A percentile compares a stretch with the other conserved stretches of the same genome.
These are phyloP conservation scores for Gavia stellata DNA, from an alignment of 2,113 vertebrate genomes.

Conservation along the genomic window DNA sequence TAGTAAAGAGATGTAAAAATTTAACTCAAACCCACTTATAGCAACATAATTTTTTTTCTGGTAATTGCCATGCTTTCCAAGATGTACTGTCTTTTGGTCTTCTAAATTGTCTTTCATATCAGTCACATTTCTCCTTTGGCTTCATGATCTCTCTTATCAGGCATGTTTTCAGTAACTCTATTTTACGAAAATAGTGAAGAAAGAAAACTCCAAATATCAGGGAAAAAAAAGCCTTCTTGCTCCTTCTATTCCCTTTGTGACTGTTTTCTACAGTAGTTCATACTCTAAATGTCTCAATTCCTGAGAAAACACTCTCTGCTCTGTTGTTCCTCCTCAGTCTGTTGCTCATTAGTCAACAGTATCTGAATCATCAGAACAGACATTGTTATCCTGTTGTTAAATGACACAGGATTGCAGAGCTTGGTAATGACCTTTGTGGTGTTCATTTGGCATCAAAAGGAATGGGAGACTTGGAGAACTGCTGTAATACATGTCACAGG, in stretches of 20 bases:
- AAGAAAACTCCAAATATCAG: not conserved
- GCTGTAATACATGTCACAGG: not conserved
- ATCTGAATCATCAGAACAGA: not conserved
- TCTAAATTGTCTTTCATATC: not conserved
- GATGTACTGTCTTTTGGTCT: not conserved
- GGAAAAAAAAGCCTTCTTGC: not conserved
- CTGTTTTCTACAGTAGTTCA: not conserved
- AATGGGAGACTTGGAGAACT: not conserved
- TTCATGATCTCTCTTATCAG: not conserved
- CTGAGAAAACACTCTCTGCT: not conserved
- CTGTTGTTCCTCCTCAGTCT: not conserved
- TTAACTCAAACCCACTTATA: not conserved
- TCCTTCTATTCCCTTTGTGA: not conserved
- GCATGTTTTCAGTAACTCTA: not conserved
- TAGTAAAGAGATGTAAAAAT: not conserved
- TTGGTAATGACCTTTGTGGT: not conserved
- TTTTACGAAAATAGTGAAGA: not conserved
- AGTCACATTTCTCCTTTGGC: not conserved
- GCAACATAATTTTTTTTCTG: not conserved
- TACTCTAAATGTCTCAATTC: not conserved
- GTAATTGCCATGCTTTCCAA: not conserved
- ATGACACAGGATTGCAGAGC: not conserved
- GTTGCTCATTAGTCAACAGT: accelerated
- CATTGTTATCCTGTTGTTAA: not conserved
- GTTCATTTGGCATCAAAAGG: not conserved